phyloP scores from a whole-genome alignment of 2,113 vertebrate genomes.

The Callorhinus ursinus region DNA sequence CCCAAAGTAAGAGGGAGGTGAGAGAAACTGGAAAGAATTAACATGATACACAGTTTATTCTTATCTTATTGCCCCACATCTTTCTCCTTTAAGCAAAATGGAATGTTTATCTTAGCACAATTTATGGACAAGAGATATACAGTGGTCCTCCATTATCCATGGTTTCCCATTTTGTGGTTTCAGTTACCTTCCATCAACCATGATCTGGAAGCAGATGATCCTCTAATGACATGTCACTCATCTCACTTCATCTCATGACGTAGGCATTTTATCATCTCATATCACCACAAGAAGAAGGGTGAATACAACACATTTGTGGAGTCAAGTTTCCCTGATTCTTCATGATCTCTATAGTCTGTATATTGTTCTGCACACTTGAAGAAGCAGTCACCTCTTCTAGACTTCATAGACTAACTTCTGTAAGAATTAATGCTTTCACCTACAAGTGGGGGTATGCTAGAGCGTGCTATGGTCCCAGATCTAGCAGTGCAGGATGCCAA shows the following conservation, averaged over 20 bases:
- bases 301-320: not conserved
- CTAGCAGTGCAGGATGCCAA: not conserved
- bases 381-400: not conserved
- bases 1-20: not conserved
- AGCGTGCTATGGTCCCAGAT: not conserved
- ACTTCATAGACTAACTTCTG: not conserved
- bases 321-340: not conserved
- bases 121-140: not conserved
- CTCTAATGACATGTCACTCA: not conserved
- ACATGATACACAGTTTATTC: not conserved
- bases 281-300: not conserved
- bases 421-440: not conserved
- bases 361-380: not conserved
- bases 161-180: not conserved
- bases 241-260: not conserved
- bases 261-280: not conserved
- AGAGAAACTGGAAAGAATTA: not conserved
- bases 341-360: not conserved
- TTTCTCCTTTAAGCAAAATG: not conserved
- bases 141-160: not conserved
- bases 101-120: not conserved
- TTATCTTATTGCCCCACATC: not conserved
- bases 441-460: not conserved
- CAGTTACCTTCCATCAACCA: not conserved
- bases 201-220: not conserved